Evolutionary conservation across 2,113 vertebrate species (phyloP), one percentile per base, ranked within the genome.

Genomic region (Corydoras maculifer): DNA sequence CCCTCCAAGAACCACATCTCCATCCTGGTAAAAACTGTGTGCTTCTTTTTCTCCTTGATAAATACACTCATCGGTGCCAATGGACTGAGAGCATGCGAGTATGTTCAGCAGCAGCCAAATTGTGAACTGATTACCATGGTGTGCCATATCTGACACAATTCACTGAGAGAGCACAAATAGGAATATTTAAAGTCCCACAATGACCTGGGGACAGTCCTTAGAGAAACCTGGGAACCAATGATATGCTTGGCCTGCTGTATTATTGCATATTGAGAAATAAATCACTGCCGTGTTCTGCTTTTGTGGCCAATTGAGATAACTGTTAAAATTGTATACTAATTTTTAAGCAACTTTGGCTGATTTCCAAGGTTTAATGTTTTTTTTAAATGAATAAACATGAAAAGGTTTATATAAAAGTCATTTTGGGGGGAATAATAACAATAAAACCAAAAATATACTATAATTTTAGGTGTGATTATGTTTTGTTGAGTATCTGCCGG

Each of bases 1-100:
- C 1, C 87, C 88, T 32, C 87, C 87, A 50, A 90, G 68, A 78
- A 90, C 80, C 5, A 89, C 72, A 75, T 90, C 86, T 62, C 88
- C 88, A 43, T 81, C 78, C 67, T 85, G 60, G 58, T 84, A 87
- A 35, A 90, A 75, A 59, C 75, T 83, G 9, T 65, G 60, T 63
- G 73, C 74, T 55, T 82, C 80, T 49, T 84, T 77, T 55, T 85
- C 83, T 31, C 87, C 88, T 61, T 81, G 73, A 74, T 85, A 87
- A 51, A 78, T 30, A 67, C 88, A 90, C 8, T 25, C 60, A 43
- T 80, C 59, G 9, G 68, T 62, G 62, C 57, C 58, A 69, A 61
- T 54, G 49, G 31, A 12, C 53, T 65, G 58, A 55, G 18, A 49
- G 9, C 59, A 11, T 48, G 76, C 48, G 60, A 51, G 30, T 3